Evolutionary conservation across 2,113 vertebrate genomes (phyloP).

Genomic region (Bufo bufo): DNA sequence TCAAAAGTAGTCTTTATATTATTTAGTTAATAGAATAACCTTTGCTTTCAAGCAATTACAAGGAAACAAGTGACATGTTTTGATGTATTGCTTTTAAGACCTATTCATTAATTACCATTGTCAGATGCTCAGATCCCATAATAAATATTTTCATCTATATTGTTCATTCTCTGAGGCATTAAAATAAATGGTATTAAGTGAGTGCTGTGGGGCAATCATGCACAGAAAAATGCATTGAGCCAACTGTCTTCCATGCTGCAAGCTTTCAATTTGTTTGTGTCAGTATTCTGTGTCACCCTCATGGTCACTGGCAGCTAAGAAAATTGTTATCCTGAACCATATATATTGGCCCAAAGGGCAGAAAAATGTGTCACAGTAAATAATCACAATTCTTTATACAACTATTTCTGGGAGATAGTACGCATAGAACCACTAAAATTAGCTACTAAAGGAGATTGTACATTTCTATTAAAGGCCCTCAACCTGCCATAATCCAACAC

Average conservation of each 20-base stretch:
- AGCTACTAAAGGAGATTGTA: not conserved
- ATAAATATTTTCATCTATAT: conserved; percentile 45
- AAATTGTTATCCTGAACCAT: conserved; percentile 24
- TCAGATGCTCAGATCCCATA: conserved; percentile 37
- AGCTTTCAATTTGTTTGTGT: conserved; percentile 39
- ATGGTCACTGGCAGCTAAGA: conserved; percentile 22
- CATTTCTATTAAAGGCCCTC: not conserved
- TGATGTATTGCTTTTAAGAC: conserved; percentile 31
- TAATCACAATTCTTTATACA: conserved; percentile 42
- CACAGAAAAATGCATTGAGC: conserved; percentile 33
- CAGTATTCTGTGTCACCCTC: conserved; percentile 14
- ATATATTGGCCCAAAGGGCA: conserved; percentile 45
- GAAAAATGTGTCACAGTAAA: conserved; percentile 45
- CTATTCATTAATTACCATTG: conserved; percentile 37
- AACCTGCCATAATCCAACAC: not conserved
- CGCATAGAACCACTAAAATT: conserved; percentile 6
- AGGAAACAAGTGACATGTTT: conserved; percentile 29
- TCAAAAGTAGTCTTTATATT: not conserved
- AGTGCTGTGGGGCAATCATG: conserved; percentile 11
- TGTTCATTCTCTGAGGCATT: conserved; percentile 42
- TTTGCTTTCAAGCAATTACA: conserved; percentile 40
- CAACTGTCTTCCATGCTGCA: conserved; percentile 35
- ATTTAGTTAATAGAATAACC: conserved; percentile 16
- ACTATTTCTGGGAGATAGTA: conserved; percentile 3
- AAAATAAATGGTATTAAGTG: conserved; percentile 38